Evolutionary conservation across 2,888 invertebrate genomes (phyloP), one percentile per base, ranked within the genome.

Genomic region (Coenonympha arcania): DNA sequence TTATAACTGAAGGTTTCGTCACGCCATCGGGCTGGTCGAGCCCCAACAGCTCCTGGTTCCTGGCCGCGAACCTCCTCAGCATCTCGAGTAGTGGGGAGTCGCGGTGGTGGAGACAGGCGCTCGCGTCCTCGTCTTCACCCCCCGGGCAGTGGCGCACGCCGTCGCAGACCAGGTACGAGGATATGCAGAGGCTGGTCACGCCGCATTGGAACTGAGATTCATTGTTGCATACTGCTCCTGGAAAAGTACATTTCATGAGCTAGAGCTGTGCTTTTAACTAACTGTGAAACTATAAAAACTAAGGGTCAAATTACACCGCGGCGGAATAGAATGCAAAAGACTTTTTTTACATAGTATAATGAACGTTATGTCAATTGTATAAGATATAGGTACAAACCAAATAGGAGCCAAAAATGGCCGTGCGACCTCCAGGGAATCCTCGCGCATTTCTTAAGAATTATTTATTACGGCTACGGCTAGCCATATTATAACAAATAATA

Each of bases 101-200:
- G 4, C 79, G 61, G 3, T 81, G 58, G 31, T 76, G 78, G 1
- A 81, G 65, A 56, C 87, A 86, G 2, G 79, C 80, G 16, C 56
- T 58, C 0, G 74, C 42, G 26, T 89, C 89, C 58, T 89, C 89
- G 54, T 89, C 89, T 52, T 89, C 89, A 3, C 89, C 90, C 0
- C 88, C 88, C 0, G 91, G 91, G 58, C 92, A 92, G 66, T 92
- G 90, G 1, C 87, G 79, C 16, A 90, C 87, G 6, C 91, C 91
- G 60, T 92, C 91, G 68, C 92, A 92, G 13, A 89, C 86, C 56
- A 91, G 76, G 62, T 89, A 88, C 42, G 89, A 88, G 1, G 91
- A 89, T 47, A 92, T 88, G 73, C 92, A 92, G 36, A 91, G 79
- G 56, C 75, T 71, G 13, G 83, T 82, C 26, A 65, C 55, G 0